Percentiles rank a stretch among this genome's conserved stretches.
phyloP scores from a whole-genome alignment of 2,888 invertebrate genomes.

The Chymomyza procnemis region DNA sequence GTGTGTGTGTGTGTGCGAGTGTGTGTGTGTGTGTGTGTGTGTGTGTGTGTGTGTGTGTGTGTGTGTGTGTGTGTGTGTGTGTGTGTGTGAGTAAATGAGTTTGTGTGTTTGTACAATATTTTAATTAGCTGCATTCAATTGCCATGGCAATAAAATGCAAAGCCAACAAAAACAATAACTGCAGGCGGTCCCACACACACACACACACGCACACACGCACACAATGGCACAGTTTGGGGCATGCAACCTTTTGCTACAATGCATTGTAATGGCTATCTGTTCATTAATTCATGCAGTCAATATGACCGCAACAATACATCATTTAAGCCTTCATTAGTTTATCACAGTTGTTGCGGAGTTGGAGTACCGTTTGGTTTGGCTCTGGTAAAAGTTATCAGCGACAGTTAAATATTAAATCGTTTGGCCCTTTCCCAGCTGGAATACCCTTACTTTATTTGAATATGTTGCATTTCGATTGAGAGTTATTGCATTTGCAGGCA shows the following conservation, averaged over 20 bases:
- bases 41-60: background rate
- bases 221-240: background rate
- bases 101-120: slow-evolving; percentile 30
- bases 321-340: slow-evolving; percentile 70
- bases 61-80: background rate
- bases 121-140: slow-evolving; percentile 71
- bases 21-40: background rate
- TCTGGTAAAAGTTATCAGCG: slow-evolving; percentile 64
- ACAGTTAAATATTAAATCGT: slow-evolving; percentile 72
- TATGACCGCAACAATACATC: slow-evolving; percentile 62
- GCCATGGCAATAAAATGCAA: slow-evolving; percentile 20
- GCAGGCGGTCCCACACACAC: background rate
- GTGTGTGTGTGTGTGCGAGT: background rate
- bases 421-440: slow-evolving; percentile 30
- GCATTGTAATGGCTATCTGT: slow-evolving; percentile 31
- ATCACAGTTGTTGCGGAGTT: slow-evolving; percentile 44
- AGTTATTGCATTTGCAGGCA: too few relatives aligned
- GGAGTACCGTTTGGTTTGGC: too few relatives aligned
- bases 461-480: too few relatives aligned
- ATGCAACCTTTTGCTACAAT: too few relatives aligned
- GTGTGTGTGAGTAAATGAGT: background rate
- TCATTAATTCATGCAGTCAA: slow-evolving; percentile 38
- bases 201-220: background rate
- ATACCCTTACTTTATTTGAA: too few relatives aligned
- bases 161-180: background rate